Evolutionary conservation across 2,113 vertebrate genomes (phyloP).

Genomic region (Vireo altiloquus): DNA sequence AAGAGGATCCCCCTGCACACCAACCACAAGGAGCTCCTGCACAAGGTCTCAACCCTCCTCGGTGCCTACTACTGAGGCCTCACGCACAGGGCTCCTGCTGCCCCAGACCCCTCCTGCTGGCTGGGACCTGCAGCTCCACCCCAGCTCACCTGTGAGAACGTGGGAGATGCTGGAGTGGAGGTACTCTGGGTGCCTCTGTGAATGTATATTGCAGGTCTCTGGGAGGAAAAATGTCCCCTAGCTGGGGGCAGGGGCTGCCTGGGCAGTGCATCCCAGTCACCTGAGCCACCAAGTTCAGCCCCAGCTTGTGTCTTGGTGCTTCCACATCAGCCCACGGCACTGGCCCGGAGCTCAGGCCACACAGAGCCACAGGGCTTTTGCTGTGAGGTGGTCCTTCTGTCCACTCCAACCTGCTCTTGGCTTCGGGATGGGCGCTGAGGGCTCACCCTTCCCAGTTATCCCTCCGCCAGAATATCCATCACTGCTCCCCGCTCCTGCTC

Average conservation of each 20-base stretch:
- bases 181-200: neutral
- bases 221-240: neutral
- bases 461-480: too few relatives aligned
- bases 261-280: neutral
- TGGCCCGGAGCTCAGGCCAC: neutral
- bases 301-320: neutral
- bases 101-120: neutral
- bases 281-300: neutral
- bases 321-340: neutral
- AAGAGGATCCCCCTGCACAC: conserved; percentile 68
- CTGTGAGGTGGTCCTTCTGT: neutral
- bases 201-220: neutral
- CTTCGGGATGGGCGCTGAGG: neutral
- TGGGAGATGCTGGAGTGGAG: neutral
- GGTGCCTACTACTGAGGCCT: conserved; percentile 74
- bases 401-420: neutral
- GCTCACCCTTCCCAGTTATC: neutral
- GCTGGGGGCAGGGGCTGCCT: neutral
- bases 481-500: neutral
- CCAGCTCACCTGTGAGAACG: neutral
- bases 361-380: neutral
- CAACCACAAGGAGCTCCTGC: conserved; percentile 81
- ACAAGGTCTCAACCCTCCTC: conserved; percentile 65
- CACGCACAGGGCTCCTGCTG: neutral
- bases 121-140: neutral